phyloP scores from a whole-genome alignment of 2,888 invertebrate genomes.

The Zygothrica quintamaculata region DNA sequence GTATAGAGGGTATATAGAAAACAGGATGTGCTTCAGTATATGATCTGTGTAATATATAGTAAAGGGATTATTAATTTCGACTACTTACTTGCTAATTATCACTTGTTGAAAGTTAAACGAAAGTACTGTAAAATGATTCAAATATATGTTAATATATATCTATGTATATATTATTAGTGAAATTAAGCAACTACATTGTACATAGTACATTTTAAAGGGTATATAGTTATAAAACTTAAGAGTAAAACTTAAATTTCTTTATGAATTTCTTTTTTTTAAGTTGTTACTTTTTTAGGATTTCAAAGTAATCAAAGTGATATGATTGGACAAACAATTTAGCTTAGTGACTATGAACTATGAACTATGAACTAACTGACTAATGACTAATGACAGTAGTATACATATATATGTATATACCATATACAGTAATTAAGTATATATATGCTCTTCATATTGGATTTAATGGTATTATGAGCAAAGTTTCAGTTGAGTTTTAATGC shows the following conservation, averaged over 20 bases:
- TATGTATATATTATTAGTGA: too few species aligned
- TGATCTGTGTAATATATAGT: constrained; percentile 6
- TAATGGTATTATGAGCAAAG: constrained; percentile 64
- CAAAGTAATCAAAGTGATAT: constrained; percentile 60
- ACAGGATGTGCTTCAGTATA: constrained; percentile 10
- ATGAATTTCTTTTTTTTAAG: constrained; percentile 12
- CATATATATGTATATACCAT: too few species aligned
- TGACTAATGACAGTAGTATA: constrained; percentile 2
- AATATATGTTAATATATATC: too few species aligned
- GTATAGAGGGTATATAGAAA: constrained; percentile 8
- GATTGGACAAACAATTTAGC: constrained; percentile 59
- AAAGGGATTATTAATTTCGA: not conserved
- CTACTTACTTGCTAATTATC: constrained; percentile 56
- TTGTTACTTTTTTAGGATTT: constrained; percentile 31
- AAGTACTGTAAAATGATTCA: not conserved
- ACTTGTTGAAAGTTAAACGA: constrained; percentile 45
- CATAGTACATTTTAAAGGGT: too few species aligned
- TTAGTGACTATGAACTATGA: constrained; percentile 46
- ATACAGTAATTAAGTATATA: not conserved
- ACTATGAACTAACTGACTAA: constrained; percentile 30
- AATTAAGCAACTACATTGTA: constrained; percentile 19
- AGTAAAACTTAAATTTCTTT: constrained; percentile 24
- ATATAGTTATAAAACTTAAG: too few species aligned
- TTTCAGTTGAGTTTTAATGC: constrained; percentile 53
- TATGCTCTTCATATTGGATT: constrained; percentile 53